Conservation (phyloP, 2,888 invertebrate genomes). For the Rotaria macrura region DNA sequence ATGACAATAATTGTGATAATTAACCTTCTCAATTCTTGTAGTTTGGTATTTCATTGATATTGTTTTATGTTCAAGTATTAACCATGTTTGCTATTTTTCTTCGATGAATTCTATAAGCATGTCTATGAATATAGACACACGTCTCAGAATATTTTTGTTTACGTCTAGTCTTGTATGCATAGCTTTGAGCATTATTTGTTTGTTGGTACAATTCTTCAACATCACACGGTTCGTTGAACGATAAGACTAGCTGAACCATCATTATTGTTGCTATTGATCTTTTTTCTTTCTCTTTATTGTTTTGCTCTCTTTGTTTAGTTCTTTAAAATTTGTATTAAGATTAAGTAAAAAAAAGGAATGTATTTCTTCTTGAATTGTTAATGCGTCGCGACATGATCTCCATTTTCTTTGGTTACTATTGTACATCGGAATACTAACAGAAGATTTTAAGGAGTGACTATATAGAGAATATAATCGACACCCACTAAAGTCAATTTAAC, state of each 20-base stretch:
- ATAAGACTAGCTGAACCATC: not conserved
- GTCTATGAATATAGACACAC: not conserved
- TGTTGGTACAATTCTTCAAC: not conserved
- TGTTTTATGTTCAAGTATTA: not conserved
- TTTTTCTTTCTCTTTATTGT: not conserved
- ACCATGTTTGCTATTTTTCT: not conserved
- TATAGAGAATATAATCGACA: not conserved
- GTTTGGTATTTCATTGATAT: not conserved
- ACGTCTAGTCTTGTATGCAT: not conserved
- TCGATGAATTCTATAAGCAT: not conserved
- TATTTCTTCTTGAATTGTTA: not conserved
- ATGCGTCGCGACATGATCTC: not conserved
- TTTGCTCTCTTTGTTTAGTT: not conserved
- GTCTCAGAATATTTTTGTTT: not conserved
- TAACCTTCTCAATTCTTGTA: not conserved
- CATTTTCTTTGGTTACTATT: not conserved
- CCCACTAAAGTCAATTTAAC: constrained; percentile 3
- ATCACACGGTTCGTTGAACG: not conserved
- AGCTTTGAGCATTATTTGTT: not conserved
- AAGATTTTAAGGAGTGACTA: not conserved
- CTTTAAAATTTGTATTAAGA: not conserved
- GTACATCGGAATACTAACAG: not conserved
- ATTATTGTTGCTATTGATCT: not conserved
- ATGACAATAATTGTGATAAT: no score
- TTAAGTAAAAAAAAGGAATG: not conserved